Conservation (phyloP, 2,888 invertebrate genomes). For the Brassicogethes aeneus region DNA sequence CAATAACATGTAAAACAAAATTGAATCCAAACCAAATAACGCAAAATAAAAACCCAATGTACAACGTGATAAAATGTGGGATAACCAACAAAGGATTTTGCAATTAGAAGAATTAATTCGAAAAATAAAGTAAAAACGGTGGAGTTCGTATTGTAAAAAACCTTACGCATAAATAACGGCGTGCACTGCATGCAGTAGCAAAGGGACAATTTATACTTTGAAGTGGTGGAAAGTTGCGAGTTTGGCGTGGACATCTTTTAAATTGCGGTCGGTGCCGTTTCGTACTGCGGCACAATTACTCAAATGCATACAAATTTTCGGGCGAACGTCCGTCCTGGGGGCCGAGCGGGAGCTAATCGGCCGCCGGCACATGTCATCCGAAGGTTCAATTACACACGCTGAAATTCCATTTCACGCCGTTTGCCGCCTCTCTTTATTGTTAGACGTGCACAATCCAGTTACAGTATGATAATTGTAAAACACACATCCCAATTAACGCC, state of each 20-base stretch:
- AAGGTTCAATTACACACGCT: conserved; percentile 20
- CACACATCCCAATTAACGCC: background rate
- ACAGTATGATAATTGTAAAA: background rate
- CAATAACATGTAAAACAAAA: too few species aligned
- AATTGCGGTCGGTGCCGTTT: background rate
- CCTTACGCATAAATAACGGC: too few species aligned
- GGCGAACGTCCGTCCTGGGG: background rate
- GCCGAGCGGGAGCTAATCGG: conserved; percentile 4
- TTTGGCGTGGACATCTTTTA: background rate
- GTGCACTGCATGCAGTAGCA: too few species aligned
- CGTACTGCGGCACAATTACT: background rate
- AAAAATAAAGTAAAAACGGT: too few species aligned
- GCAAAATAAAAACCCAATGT: too few species aligned
- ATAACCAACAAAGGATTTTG: too few species aligned
- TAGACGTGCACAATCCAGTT: background rate
- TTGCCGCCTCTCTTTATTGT: conserved; percentile 7
- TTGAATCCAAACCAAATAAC: too few species aligned
- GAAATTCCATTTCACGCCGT: conserved; percentile 18
- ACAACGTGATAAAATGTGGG: too few species aligned
- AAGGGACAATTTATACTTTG: background rate
- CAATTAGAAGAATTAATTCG: too few species aligned
- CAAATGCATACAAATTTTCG: background rate
- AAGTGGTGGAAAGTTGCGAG: background rate
- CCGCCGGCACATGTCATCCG: conserved; percentile 20
- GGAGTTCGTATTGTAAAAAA: too few species aligned